Conservation (phyloP, 2,888 invertebrate genomes). For the Portevinia maculata region DNA sequence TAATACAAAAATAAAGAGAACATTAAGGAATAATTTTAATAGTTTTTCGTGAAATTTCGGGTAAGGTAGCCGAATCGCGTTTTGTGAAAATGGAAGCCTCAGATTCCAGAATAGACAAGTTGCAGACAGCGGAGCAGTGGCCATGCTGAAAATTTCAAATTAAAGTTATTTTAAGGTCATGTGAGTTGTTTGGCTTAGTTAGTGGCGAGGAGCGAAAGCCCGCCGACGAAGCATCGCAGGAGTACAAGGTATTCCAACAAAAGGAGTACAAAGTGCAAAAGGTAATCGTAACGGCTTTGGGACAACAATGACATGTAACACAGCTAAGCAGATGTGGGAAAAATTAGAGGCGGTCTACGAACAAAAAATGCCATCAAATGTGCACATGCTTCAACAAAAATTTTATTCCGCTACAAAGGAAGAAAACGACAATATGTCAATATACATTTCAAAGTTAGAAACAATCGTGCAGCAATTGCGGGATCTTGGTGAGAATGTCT, state of each 20-base stretch:
- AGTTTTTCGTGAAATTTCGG: too few species aligned
- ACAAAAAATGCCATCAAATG: constrained; percentile 16
- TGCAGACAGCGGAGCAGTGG: constrained; percentile 1
- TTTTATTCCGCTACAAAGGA: constrained; percentile 8
- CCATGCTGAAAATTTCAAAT: constrained; percentile 9
- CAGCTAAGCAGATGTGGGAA: constrained; percentile 35
- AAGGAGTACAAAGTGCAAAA: constrained; percentile 23
- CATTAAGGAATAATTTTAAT: not conserved
- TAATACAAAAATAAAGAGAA: too few species aligned
- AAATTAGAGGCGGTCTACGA: constrained; percentile 33
- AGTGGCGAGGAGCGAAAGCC: not conserved
- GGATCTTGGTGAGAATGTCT: constrained; percentile 9
- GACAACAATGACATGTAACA: constrained; percentile 29
- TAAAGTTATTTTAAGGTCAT: not conserved
- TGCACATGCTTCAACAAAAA: constrained; percentile 28
- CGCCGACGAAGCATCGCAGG: not conserved
- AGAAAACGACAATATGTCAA: constrained; percentile 12
- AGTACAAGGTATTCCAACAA: not conserved
- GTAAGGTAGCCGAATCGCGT: not conserved
- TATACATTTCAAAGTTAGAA: constrained; percentile 13
- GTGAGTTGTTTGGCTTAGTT: not conserved
- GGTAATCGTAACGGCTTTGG: constrained; percentile 31
- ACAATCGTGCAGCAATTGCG: constrained; percentile 33
- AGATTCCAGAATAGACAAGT: constrained; percentile 4
- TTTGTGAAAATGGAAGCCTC: constrained; percentile 11